Conservation (phyloP, 2,888 invertebrate species). For the Isoperla grammatica region DNA sequence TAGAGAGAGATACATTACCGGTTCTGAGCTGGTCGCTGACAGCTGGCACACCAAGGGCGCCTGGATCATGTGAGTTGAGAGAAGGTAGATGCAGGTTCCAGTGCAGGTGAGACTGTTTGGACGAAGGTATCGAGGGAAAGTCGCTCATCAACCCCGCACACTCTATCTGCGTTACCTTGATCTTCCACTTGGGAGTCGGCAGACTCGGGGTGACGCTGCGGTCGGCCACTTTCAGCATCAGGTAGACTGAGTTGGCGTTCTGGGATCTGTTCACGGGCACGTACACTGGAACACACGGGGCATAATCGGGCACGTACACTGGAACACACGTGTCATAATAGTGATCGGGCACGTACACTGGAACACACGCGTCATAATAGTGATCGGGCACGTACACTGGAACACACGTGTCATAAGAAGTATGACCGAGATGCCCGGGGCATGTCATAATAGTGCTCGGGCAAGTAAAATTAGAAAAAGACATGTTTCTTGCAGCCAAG, state of each 20-base stretch:
- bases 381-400: too few relatives aligned
- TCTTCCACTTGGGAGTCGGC: slow-evolving; percentile 46
- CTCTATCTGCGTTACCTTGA: slow-evolving; percentile 57
- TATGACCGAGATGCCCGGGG: too few relatives aligned
- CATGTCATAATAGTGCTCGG: too few relatives aligned
- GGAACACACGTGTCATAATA: too few relatives aligned
- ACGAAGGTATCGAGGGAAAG: background rate
- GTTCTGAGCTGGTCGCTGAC: slow-evolving; percentile 5
- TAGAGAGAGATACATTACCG: background rate
- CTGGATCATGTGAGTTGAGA: too few relatives aligned
- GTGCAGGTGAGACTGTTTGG: background rate
- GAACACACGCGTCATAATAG: too few relatives aligned
- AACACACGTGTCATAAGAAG: too few relatives aligned
- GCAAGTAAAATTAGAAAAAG: too few relatives aligned
- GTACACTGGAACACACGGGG: slow-evolving; percentile 13
- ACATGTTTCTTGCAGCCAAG: too few relatives aligned
- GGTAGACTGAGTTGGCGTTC: background rate
- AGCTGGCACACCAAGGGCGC: too few relatives aligned
- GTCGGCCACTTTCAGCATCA: slow-evolving; percentile 1
- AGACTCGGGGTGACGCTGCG: slow-evolving; percentile 7
- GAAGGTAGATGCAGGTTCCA: slow-evolving; percentile 4
- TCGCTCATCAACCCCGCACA: slow-evolving; percentile 46
- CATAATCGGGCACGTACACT: too few relatives aligned
- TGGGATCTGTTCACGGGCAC: slow-evolving; percentile 2
- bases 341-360: too few relatives aligned